Percentiles rank a stretch among this genome's conserved stretches.
Conservation (phyloP, 1,140 invertebrate genomes). For the Helicoverpa zea region DNA sequence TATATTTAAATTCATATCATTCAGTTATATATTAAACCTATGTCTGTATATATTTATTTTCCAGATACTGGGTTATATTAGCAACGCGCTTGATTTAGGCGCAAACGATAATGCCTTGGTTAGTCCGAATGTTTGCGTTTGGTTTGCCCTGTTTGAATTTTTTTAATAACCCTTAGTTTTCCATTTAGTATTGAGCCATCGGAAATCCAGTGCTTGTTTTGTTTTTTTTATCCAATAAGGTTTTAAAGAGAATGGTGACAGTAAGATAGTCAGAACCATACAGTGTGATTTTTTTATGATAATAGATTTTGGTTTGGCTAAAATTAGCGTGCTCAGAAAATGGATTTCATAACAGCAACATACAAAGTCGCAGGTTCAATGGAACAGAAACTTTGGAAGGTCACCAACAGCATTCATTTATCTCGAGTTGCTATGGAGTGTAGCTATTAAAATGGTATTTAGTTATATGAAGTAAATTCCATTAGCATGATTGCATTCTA, state of each 20-base stretch:
- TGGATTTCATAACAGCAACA: not conserved
- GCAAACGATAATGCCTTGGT: slow-evolving; percentile 73
- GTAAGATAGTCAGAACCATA: no score
- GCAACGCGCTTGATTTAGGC: slow-evolving; percentile 74
- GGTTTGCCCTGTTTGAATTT: slow-evolving; percentile 49
- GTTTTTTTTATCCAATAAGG: not conserved
- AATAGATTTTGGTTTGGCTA: not conserved
- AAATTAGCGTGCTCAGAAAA: not conserved
- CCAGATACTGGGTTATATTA: slow-evolving; percentile 82
- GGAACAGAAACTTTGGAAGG: slow-evolving; percentile 1
- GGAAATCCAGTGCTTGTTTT: not conserved
- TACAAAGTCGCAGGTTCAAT: slow-evolving; percentile 4
- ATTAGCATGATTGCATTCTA: slow-evolving; percentile 29
- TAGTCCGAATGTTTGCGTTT: slow-evolving; percentile 63
- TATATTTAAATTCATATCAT: not conserved
- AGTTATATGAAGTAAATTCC: slow-evolving; percentile 31
- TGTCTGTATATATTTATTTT: slow-evolving; percentile 67
- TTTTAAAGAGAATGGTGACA: not conserved
- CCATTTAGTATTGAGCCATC: slow-evolving; percentile 1
- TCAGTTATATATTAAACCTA: slow-evolving; percentile 12
- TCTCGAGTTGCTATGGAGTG: not conserved
- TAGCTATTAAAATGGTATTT: slow-evolving; percentile 15
- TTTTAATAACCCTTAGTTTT: slow-evolving; percentile 13
- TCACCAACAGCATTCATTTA: not conserved
- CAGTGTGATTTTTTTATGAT: not conserved